Conservation (phyloP, 2,888 invertebrate genomes). For the Stegana nigrithorax region DNA sequence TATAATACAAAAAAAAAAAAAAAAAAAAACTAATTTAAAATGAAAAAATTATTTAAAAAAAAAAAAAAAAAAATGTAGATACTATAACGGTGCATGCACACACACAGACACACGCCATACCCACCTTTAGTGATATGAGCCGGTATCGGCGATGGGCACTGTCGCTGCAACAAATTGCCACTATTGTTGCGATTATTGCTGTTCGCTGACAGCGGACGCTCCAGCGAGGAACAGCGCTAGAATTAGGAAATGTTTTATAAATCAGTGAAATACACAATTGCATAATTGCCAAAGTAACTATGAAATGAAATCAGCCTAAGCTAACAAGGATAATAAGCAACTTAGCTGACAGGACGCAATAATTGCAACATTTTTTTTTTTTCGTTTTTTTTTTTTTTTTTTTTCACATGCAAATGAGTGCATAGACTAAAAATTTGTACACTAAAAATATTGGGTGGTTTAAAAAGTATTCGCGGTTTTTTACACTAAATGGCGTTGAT, state of each 20-base stretch:
- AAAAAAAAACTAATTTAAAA: too few relatives aligned
- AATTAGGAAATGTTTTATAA: conserved; percentile 22
- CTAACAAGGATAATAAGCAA: too few relatives aligned
- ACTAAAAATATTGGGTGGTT: too few relatives aligned
- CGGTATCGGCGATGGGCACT: conserved; percentile 78
- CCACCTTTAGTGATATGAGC: conserved; percentile 82
- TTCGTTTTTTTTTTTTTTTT: not conserved
- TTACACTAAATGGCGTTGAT: too few relatives aligned
- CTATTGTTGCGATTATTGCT: conserved; percentile 64
- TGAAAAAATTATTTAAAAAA: too few relatives aligned
- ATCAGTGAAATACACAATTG: not conserved
- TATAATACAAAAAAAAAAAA: too few relatives aligned
- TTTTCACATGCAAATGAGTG: conserved; percentile 4
- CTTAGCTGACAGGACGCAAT: too few relatives aligned
- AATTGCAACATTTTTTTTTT: not conserved
- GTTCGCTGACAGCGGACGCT: conserved; percentile 78
- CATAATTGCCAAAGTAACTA: too few relatives aligned
- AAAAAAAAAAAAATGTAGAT: too few relatives aligned
- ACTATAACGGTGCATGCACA: conserved; percentile 51
- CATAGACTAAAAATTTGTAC: too few relatives aligned
- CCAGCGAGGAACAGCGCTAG: conserved; percentile 86
- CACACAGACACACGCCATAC: conserved; percentile 35
- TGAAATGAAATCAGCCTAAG: too few relatives aligned
- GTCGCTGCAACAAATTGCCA: conserved; percentile 69
- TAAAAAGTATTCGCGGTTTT: too few relatives aligned